phyloP scores from a whole-genome alignment of 2,797 vertebrate genomes.

The Onychomys arenicola region DNA sequence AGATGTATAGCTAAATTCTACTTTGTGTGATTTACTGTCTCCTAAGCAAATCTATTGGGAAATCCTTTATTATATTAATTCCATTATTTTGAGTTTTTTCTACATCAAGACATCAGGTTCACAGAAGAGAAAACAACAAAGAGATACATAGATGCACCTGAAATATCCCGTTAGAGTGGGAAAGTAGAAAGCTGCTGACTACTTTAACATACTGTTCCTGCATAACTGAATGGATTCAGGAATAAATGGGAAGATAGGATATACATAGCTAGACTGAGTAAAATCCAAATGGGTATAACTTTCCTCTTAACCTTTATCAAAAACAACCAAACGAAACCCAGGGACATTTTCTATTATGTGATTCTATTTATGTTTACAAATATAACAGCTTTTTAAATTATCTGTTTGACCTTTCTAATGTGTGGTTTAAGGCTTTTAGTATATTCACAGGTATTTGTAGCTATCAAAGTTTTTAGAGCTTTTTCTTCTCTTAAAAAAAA shows the following conservation, averaged over 20 bases:
- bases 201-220: neutral
- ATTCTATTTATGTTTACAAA: constrained; percentile 36
- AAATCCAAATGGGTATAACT: constrained; percentile 9
- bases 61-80: neutral
- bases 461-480: neutral
- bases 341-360: constrained; percentile 31
- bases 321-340: neutral
- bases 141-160: neutral
- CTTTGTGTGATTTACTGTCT: neutral
- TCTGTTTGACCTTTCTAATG: constrained; percentile 24
- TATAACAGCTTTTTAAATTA: neutral
- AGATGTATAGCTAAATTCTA: neutral
- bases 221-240: neutral
- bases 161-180: neutral
- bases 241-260: constrained; percentile 26
- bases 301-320: neutral
- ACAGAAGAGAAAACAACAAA: neutral
- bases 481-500: neutral
- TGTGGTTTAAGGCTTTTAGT: constrained; percentile 45
- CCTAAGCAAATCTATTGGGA: neutral
- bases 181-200: constrained; percentile 8
- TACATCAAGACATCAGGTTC: neutral
- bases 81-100: neutral
- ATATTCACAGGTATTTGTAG: neutral
- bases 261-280: neutral